A percentile compares a stretch with the other conserved stretches of the same genome.
Conservation (phyloP, 2,888 invertebrate species). For the Hypercompe scribonia region DNA sequence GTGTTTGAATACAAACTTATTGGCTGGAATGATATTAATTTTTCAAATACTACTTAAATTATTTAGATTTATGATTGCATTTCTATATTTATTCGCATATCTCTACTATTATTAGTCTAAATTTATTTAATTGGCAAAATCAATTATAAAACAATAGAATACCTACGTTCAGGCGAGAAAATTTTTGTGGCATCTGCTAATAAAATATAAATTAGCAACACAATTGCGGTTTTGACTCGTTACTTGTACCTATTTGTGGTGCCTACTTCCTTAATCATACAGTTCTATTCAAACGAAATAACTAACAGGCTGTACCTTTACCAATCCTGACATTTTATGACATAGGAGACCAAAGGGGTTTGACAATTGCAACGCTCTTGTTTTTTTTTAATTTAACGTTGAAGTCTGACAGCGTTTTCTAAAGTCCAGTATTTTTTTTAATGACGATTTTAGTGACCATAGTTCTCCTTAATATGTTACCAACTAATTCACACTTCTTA, state of each 20-base stretch:
- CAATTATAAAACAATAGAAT: not conserved
- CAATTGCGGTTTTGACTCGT: not conserved
- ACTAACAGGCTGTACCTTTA: not conserved
- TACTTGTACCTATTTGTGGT: not conserved
- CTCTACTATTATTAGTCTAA: not conserved
- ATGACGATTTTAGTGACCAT: not conserved
- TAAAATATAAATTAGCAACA: not conserved
- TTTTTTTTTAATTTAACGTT: too few relatives aligned
- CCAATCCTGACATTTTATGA: too few relatives aligned
- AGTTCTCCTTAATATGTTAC: not conserved
- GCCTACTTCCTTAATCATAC: not conserved
- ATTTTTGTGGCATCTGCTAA: not conserved
- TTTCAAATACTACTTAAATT: too few relatives aligned
- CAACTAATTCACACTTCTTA: conserved; percentile 5
- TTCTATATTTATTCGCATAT: not conserved
- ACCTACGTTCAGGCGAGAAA: not conserved
- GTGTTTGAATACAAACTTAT: too few relatives aligned
- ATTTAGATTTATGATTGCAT: too few relatives aligned
- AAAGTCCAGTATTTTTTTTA: too few relatives aligned
- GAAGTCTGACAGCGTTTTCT: too few relatives aligned
- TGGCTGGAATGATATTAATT: too few relatives aligned
- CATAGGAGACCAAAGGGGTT: too few relatives aligned
- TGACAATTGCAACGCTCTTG: not conserved
- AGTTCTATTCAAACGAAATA: not conserved
- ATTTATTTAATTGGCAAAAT: not conserved